Conservation (phyloP, 2,113 vertebrate genomes). For the Menidia beryllina region DNA sequence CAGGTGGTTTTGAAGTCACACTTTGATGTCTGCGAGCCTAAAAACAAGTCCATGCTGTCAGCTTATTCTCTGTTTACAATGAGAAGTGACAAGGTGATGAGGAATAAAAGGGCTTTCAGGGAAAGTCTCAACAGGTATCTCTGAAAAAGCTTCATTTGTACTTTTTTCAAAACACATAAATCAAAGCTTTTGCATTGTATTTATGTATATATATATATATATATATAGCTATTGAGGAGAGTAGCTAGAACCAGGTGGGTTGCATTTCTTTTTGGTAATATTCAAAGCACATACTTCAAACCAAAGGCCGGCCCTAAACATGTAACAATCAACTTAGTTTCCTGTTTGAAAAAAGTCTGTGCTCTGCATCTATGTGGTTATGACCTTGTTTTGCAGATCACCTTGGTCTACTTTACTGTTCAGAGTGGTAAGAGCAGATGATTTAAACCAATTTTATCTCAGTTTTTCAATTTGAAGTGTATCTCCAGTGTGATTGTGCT, state of each 20-base stretch:
- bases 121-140: neutral
- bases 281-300: too few species aligned
- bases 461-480: neutral
- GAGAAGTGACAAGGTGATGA: neutral
- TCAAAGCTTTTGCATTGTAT: too few species aligned
- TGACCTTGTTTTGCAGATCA: neutral
- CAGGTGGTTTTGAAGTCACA: constrained; percentile 5
- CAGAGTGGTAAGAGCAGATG: neutral
- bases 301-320: too few species aligned
- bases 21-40: neutral
- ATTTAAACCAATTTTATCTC: neutral
- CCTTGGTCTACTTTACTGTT: neutral
- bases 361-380: too few species aligned
- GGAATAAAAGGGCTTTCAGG: neutral
- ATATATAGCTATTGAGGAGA: too few species aligned
- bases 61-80: constrained; percentile 1
- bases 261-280: too few species aligned
- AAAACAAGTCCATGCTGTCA: neutral
- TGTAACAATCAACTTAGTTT: neutral
- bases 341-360: neutral
- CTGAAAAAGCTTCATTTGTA: neutral
- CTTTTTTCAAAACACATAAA: neutral
- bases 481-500: neutral
- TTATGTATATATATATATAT: too few species aligned
- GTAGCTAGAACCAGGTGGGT: too few species aligned